phyloP scores from a whole-genome alignment of 2,888 invertebrate genomes.

The Cheilosia urbana region DNA sequence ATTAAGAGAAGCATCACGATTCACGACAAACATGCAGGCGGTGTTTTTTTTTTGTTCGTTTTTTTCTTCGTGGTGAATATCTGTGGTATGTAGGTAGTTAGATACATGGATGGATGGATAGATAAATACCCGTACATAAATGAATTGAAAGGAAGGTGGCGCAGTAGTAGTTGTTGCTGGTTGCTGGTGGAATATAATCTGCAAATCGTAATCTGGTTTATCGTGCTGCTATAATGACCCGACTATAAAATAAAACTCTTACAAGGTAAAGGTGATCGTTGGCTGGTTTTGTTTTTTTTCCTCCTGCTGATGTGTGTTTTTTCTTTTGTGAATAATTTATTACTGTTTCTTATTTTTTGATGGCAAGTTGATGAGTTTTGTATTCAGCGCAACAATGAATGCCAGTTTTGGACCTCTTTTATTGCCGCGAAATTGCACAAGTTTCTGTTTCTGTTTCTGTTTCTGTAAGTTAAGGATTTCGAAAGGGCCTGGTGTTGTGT shows the following conservation, averaged over 20 bases:
- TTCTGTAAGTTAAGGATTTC: background rate
- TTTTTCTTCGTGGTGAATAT: background rate
- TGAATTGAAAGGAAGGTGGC: constrained; percentile 50
- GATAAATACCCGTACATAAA: constrained; percentile 38
- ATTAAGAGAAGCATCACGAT: constrained; percentile 54
- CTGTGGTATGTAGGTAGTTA: constrained; percentile 9
- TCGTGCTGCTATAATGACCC: constrained; percentile 69
- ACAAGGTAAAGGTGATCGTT: constrained; percentile 74
- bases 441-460: no score
- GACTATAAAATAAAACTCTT: constrained; percentile 71
- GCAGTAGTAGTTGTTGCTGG: constrained; percentile 1
- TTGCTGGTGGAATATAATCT: constrained; percentile 44
- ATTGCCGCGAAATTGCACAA: constrained; percentile 19
- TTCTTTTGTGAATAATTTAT: constrained; percentile 28
- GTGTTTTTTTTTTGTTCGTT: background rate
- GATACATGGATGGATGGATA: constrained; percentile 10
- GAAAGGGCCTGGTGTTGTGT: no score
- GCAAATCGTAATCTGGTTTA: constrained; percentile 70
- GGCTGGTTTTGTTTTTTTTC: background rate
- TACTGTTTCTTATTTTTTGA: constrained; percentile 25
- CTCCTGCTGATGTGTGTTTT: constrained; percentile 9
- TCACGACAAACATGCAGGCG: constrained; percentile 26
- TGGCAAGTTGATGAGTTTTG: constrained; percentile 1
- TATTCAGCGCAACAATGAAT: background rate
- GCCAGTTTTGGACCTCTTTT: constrained; percentile 18